Evolutionary conservation across 2,797 vertebrate genomes (phyloP).

Genomic region (Pachyuromys duprasi): DNA sequence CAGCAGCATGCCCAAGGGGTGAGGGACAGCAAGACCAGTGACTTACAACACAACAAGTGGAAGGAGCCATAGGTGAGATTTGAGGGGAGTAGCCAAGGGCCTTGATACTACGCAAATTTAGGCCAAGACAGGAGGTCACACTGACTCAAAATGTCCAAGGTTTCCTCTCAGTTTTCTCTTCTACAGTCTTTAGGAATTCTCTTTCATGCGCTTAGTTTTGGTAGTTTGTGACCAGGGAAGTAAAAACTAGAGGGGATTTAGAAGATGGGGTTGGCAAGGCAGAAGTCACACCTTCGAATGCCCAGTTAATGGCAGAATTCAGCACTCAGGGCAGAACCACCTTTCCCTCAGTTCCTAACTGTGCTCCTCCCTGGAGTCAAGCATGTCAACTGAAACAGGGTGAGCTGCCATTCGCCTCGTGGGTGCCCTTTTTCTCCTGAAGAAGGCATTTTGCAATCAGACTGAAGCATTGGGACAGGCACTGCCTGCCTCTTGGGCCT

Average conservation of each 20-base stretch:
- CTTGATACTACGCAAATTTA: background rate
- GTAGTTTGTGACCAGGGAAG: background rate
- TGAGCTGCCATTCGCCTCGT: background rate
- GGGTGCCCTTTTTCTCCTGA: background rate
- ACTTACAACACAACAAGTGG: background rate
- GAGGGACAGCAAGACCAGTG: background rate
- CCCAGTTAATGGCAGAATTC: background rate
- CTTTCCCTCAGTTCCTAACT: background rate
- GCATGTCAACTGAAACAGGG: slow-evolving; percentile 1
- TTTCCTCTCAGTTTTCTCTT: background rate
- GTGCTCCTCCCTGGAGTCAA: background rate
- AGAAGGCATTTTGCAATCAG: background rate
- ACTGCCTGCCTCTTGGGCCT: background rate
- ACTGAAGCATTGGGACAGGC: background rate
- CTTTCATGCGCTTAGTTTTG: background rate
- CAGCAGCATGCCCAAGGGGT: background rate
- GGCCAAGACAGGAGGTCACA: background rate
- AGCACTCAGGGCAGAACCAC: background rate
- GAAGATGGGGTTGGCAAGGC: background rate
- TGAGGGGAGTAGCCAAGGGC: background rate
- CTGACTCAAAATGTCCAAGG: background rate
- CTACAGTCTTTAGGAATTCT: background rate
- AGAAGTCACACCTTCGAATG: background rate
- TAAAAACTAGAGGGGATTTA: background rate
- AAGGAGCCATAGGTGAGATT: background rate